Conservation (phyloP, 2,797 vertebrate genomes). For the Florisuga fusca region DNA sequence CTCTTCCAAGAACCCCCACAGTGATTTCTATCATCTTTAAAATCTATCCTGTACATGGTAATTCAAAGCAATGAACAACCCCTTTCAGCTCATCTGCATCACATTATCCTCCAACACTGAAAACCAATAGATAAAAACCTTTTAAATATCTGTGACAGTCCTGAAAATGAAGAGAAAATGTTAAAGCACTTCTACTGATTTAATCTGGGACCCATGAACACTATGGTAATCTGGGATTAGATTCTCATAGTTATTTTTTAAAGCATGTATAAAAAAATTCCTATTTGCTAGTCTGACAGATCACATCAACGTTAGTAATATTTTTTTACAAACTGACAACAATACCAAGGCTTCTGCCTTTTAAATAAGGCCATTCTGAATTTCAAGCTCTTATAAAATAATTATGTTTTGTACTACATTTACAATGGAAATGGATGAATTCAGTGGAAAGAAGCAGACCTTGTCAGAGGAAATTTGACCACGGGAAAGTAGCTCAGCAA, state of each 20-base stretch:
- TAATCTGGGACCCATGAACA: neutral
- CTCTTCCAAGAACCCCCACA: neutral
- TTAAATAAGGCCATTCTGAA: neutral
- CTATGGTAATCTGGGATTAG: neutral
- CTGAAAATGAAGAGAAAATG: neutral
- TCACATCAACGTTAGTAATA: neutral
- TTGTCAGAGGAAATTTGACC: constrained; percentile 13
- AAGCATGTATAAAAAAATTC: neutral
- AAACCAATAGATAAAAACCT: neutral
- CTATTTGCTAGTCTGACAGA: neutral
- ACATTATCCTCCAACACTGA: neutral
- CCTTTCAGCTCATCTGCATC: neutral
- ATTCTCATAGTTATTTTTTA: neutral
- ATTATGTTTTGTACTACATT: constrained; percentile 1
- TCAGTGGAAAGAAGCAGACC: neutral
- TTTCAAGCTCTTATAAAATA: constrained; percentile 6
- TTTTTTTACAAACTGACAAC: neutral
- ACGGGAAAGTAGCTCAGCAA: neutral
- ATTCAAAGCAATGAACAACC: neutral
- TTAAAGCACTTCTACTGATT: neutral
- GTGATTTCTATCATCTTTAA: neutral
- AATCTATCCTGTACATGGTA: neutral
- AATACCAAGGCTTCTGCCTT: neutral
- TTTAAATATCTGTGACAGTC: neutral
- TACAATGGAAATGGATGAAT: constrained; percentile 34